Evolutionary conservation across 2,888 invertebrate species (phyloP).

Genomic region (Lasioglossum figueresi): DNA sequence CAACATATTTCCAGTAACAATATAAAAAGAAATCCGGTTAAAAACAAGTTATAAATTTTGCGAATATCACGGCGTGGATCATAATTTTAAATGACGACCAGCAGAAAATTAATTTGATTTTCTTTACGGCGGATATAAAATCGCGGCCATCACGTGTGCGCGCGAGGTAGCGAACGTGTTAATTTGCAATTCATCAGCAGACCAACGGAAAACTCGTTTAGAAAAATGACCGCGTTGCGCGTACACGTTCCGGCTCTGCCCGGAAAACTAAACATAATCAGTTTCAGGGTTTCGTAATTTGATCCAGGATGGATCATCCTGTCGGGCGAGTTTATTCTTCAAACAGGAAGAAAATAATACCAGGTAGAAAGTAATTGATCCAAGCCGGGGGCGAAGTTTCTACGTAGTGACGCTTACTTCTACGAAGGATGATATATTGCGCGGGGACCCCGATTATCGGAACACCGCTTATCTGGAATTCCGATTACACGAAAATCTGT

Average conservation of each 20-base stretch:
- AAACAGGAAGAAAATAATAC: slow-evolving; percentile 5
- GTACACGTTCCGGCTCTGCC: background rate
- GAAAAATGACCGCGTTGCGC: background rate
- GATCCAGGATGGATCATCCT: slow-evolving; percentile 16
- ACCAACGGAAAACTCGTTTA: background rate
- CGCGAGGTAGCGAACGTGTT: background rate
- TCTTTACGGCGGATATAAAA: background rate
- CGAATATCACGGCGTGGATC: background rate
- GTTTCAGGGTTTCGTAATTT: slow-evolving; percentile 6
- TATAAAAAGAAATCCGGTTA: background rate
- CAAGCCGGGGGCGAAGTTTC: background rate
- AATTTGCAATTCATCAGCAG: slow-evolving; percentile 11
- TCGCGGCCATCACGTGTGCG: background rate
- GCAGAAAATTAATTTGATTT: background rate
- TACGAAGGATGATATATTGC: slow-evolving; percentile 46
- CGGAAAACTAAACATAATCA: background rate
- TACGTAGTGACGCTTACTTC: slow-evolving; percentile 31
- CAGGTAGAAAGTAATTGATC: background rate
- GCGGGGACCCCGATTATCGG: slow-evolving; percentile 41
- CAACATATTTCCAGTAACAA: background rate
- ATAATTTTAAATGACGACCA: background rate
- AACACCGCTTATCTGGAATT: slow-evolving; percentile 48
- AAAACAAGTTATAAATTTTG: background rate
- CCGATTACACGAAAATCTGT: slow-evolving; percentile 54
- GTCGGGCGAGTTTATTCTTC: background rate